Percentiles rank a stretch among this genome's conserved stretches.
Evolutionary conservation across 2,797 vertebrate genomes (phyloP).

Genomic region (Sebastolobus altivelis): DNA sequence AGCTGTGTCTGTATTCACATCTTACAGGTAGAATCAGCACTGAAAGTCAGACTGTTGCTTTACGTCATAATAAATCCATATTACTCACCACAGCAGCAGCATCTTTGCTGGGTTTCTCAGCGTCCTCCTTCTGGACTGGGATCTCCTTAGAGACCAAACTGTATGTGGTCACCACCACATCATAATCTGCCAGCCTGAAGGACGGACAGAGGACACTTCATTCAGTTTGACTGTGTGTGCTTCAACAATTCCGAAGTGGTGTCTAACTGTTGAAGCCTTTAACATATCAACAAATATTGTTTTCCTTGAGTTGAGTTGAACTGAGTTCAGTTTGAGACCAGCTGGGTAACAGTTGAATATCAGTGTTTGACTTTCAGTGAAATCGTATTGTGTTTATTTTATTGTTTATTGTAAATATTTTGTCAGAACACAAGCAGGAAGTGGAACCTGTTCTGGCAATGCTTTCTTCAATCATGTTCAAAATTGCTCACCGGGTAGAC

Average conservation of each 20-base stretch:
- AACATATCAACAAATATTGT: not conserved
- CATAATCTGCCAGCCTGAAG: constrained; percentile 89
- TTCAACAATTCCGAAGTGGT: not conserved
- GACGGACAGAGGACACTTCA: not conserved
- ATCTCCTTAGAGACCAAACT: constrained; percentile 93
- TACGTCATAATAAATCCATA: not conserved
- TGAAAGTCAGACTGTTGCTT: not conserved
- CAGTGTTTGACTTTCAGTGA: too few relatives aligned
- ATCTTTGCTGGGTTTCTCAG: constrained; percentile 78
- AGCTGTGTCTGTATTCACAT: not conserved
- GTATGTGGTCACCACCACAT: constrained; percentile 96
- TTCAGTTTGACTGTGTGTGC: not conserved
- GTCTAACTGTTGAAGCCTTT: not conserved
- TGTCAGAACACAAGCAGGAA: too few relatives aligned
- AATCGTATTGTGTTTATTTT: too few relatives aligned
- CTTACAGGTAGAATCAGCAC: not conserved
- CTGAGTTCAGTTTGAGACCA: not conserved
- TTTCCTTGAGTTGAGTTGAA: not conserved
- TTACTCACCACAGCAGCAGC: constrained; percentile 78
- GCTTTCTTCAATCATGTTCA: too few relatives aligned
- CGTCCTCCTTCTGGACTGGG: constrained; percentile 87
- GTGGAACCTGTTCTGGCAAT: too few relatives aligned
- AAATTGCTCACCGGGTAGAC: too few relatives aligned
- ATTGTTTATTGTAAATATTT: too few relatives aligned
- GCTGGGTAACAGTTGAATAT: not conserved